These are phyloP conservation scores for Rhabdornis inornatus DNA, from an alignment of 2,113 vertebrate species.

Conservation along the genomic window DNA sequence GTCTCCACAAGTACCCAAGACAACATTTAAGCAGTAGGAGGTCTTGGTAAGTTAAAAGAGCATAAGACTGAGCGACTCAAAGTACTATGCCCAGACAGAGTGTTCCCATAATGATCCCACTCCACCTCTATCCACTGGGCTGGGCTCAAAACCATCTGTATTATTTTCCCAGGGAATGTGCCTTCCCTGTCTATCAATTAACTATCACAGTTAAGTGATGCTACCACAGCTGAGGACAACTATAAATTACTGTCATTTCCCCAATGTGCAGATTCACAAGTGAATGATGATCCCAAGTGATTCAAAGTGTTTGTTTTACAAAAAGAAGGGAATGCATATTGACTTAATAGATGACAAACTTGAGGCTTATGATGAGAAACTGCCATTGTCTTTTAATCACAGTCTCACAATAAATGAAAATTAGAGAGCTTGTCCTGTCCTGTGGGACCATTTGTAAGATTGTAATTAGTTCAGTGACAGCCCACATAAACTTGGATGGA, in stretches of 20 bases:
- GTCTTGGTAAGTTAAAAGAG: not conserved
- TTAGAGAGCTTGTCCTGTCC: not conserved
- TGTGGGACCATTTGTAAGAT: not conserved
- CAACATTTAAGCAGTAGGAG: not conserved
- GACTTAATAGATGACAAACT: conserved; percentile 26
- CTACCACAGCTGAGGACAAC: not conserved
- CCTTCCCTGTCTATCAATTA: not conserved
- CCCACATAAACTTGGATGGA: conserved; percentile 12
- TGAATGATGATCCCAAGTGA: not conserved
- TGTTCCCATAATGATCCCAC: not conserved
- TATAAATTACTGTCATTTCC: conserved; percentile 9
- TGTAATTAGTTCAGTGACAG: conserved; percentile 20
- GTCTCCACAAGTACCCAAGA: not conserved
- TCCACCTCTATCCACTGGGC: not conserved
- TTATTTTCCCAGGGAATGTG: not conserved
- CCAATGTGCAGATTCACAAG: not conserved
- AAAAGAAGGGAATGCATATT: not conserved
- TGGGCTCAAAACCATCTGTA: not conserved
- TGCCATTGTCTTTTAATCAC: conserved; percentile 47
- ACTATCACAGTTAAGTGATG: not conserved
- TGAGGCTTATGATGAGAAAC: conserved; percentile 2
- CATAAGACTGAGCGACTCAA: not conserved
- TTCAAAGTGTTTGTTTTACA: conserved; percentile 14
- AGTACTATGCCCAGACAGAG: not conserved
- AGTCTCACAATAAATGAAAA: conserved; percentile 24